Evolutionary conservation across 1,140 invertebrate genomes (phyloP), one percentile per base, ranked within the genome.

Genomic region (Lamellibrachia luymesi): DNA sequence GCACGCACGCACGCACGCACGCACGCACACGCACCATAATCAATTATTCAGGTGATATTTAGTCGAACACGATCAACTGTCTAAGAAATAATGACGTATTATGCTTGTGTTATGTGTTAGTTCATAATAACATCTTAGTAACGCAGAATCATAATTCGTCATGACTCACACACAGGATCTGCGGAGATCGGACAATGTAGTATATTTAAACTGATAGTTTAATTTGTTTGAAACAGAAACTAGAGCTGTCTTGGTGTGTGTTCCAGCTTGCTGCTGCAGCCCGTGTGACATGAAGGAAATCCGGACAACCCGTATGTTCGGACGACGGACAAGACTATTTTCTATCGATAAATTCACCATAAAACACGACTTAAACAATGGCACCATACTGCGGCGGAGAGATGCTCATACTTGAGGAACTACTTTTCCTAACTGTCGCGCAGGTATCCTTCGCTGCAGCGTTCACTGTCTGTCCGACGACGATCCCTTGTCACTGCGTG

Each of bases 381-480:
- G 64, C 64, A 22, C 2, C 64, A 6, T 80, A 22, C 64, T 80
- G 64, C 25, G 64, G 64, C 64, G 64, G 64, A 8, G 64, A 80
- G 17, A 80, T 80, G 4, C 64, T 10, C 13, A 80, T 80, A 22
- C 64, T 80, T 8, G 64, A 80, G 64, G 64, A 80, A 80, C 64
- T 80, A 80, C 25, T 80, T 80, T 80, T 80, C 64, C 17, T 80
- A 80, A 80, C 64, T 80, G 64, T 80, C 13, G 64, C 64, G 64
- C 64, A 80, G 17, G 13, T 80, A 80, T 80, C 64, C 64, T 80
- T 80, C 64, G 64, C 64, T 22, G 64, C 64, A 2, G 64, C 64
- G 25, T 91, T 91, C 91, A 50, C 91, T n/a, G n/a, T 51, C 7
- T 91, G 91, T n/a, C 91, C 91, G 49, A 91, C 51, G 51, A 50